Evolutionary conservation across 2,797 vertebrate genomes (phyloP), one percentile per base, ranked within the genome.

Genomic region (Eupleurogrammus muticus): DNA sequence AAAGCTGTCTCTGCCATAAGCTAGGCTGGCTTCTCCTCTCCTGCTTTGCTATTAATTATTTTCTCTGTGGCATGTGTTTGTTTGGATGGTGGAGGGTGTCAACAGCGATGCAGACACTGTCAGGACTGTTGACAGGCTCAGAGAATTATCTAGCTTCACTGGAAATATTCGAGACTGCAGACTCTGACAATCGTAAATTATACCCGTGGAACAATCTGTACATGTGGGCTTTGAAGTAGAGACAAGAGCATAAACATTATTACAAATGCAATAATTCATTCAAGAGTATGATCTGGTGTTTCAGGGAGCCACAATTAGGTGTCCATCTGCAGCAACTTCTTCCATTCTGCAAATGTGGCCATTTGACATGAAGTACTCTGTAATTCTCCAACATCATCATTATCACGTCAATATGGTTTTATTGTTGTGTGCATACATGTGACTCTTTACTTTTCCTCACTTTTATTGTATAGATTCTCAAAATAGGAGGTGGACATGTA

Each of bases 111-210:
- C 87, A 92, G 87, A 93, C 89, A 89, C 92, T 94, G 94, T 94
- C 94, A 95, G 88, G 87, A 86, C 90, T 89, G 92, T 89, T 92
- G 93, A 93, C 94, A 93, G 92, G 88, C 90, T 83, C 65, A 14
- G 84, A 92, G 91, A 93, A 94, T 94, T 93, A 94, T 94, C 91
- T 89, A 81, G 92, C 92, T 91, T 91, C 87, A 90, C 86, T 91
- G 90, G 89, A 90, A 93, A 94, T 93, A 90, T 89, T 90, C 85
- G 60, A 86, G 84, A 89, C 85, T 87, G 89, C 89, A 61, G 79
- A 70, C 82, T 91, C 88, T 93, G 93, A 94, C 93, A 94, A 93
- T 89, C 91, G 90, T 93, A 92, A 94, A 95, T 93, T 94, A 94
- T 92, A 78, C 84, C 90, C 28, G 52, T 36, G 83, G 84, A 93